Base-by-base conservation (phyloP, 2,113 vertebrate species). In the Copsychus sechellarum region DNA sequence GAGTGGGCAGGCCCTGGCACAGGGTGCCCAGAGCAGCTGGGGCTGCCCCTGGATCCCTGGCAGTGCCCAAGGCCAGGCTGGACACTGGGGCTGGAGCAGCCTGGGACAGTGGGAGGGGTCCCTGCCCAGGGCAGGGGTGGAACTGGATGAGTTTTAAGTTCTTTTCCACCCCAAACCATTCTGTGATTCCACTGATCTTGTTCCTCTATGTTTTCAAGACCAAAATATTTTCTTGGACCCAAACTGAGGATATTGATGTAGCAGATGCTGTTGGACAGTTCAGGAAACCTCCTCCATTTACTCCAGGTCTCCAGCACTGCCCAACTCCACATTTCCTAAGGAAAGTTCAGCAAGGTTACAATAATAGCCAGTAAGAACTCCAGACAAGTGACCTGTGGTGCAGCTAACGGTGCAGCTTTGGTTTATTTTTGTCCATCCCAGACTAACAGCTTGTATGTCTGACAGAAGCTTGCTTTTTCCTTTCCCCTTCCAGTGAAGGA, bases 341-440 rank as follows among this genome's bases (percentile, higher is more conserved):
- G 24, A 1, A 81, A 74, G 76, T 86, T 92, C 69, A 70, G 58
- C 4, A 8, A 5, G 23, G 76, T 67, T 80, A 8, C 65, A n/a
- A 62, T 69, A 65, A 19, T 1, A 80, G 28, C 29, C 79, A 57
- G 31, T 8, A 8, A 71, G 14, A 83, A 28, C 67, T 90, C 16
- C 79, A 93, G 90, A 56, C 38, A 58, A 88, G 60, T 96, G 95
- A 96, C 95, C 96, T 81, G 72, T 71, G 56, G 17, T 71, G 45
- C 67, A 88, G 80, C 20, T 92, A 84, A 93, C 88, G 90, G 88
- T 88, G 82, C 60, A 66, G 76, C 88, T 93, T 50, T 6, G 72
- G 94, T 94, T 96, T 97, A 96, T 97, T 96, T 97, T 96, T 45
- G 92, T 94, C 95, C 83, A 74, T 48, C 66, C 92, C 86, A 94